Base-by-base conservation (phyloP, 1,140 invertebrate genomes). In the Piezodorus guildinii region DNA sequence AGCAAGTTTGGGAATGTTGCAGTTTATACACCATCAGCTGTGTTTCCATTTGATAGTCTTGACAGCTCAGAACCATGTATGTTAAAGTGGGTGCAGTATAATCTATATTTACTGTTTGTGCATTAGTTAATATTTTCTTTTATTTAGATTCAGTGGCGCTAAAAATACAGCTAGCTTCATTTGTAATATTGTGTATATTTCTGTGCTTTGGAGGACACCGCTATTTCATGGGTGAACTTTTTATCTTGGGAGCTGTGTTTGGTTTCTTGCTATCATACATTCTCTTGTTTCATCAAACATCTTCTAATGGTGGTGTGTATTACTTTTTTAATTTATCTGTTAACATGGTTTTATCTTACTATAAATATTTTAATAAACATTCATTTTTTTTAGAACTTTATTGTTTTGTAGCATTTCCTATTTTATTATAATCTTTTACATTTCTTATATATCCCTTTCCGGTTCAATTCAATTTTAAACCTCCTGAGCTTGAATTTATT, bases 1-100 rank as follows among this genome's bases (percentile, higher is more conserved):
- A 75, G 73, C 66, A 14, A 68, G 65, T 8, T 62, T 68, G 71
- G 66, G 49, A 71, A 75, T 64, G 63, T 70, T 4, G 79, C 84
- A 17, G 77, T 80, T 3, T 89, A 89, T 70, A 79, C 87, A 3
- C 85, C 86, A 2, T 75, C 75, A 9, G 74, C 81, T 56, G 83
- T 82, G 3, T 88, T 86, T 70, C 82, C 78, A 3, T 88, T 85
- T 49, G 46, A 49, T 10, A 49, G 21, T 10, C 6, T 17, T n/a
- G 6, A 19, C 21, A 21, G 17, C 21, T 21, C 46, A 4, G 46
- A 21, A 19, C 46, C 46, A 19, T 49, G 46, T 49, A 49, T 19
- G 46, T 49, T 19, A 49, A n/a, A 9, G 8, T 21, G 21, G n/a
- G 12, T 49, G 8, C 14, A 49, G 21, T 14, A 49, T 9, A 6